Base-by-base conservation (phyloP, 2,888 invertebrate species). In the Synergus itoensis region DNA sequence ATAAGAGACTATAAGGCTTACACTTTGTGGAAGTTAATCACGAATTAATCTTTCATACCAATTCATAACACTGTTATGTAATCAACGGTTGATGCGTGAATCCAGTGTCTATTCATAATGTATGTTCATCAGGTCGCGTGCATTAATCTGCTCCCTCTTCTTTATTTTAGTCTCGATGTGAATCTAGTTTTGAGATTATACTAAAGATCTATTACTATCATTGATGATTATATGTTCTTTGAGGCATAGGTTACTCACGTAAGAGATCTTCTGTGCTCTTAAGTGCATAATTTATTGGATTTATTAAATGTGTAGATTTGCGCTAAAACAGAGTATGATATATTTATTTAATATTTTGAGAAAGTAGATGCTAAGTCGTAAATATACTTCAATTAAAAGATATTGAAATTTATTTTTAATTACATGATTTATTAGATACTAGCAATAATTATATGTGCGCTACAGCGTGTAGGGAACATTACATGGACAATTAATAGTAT, bases 211-310 rank as follows among this genome's bases (percentile, higher is more conserved):
- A 73, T 73, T 73, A 36, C 36, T 73, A 73, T 36, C 73, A 73
- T 73, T 73, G 36, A 73, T 73, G 36, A 36, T 73, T 48, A 73
- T 48, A 73, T 36, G 53, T 73, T 73, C 36, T 36, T 73, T 53
- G 53, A 73, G 36, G 53, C 53, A 73, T 53, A 36, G 36, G 53
- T 45, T 45, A 45, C 14, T 11, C 53, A 53, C 16, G 53, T 11
- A 14, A n/a, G 40, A 36, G 36, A 57, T 73, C 16, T 69, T 28
- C 65, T 16, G 43, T 36, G 16, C 53, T 53, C 48, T 48, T 69
- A 73, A 36, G 21, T 67, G 45, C 45, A 73, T 73, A 73, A 73
- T 73, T 73, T 73, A 53, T 57, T 57, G 40, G n/a, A 48, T 53
- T 36, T 36, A 36, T 5, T 36, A 36, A 36, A 36, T 36, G 7